Evolutionary conservation across 2,888 invertebrate species (phyloP).

Genomic region (Kryphioiulus occultus): DNA sequence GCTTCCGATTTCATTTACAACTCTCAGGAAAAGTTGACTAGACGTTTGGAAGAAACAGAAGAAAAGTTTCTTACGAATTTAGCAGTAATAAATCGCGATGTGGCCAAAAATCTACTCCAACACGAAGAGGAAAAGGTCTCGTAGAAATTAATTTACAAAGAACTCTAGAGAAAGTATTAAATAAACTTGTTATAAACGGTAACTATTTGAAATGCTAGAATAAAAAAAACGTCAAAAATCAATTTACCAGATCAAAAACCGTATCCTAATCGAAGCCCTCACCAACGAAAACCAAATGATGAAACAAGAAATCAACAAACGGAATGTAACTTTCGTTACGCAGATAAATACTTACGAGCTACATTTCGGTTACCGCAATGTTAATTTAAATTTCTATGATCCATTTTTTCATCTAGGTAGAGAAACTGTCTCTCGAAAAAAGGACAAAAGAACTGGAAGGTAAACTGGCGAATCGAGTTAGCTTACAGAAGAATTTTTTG

Average conservation of each 20-base stretch:
- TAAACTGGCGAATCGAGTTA: background rate
- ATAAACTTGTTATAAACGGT: background rate
- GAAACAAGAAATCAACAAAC: slow-evolving; percentile 18
- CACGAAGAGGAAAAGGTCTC: background rate
- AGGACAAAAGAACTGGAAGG: background rate
- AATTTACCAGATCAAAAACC: background rate
- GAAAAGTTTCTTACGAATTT: background rate
- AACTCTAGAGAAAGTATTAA: background rate
- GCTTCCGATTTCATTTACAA: background rate
- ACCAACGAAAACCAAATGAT: slow-evolving; percentile 12
- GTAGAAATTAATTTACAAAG: background rate
- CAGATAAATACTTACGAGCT: background rate
- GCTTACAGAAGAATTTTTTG: background rate
- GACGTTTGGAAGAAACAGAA: background rate
- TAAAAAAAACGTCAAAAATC: background rate
- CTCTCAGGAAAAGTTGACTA: background rate
- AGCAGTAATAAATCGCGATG: background rate
- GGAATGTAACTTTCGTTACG: background rate
- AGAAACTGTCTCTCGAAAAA: background rate
- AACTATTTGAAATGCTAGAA: background rate
- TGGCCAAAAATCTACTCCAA: background rate
- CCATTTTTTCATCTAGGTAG: background rate
- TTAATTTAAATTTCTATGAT: background rate
- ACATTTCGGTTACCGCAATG: background rate
- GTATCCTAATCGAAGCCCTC: slow-evolving; percentile 6